These are phyloP conservation scores for Axis porcinus DNA, from an alignment of 2,113 vertebrate genomes.

Conservation along the genomic window DNA sequence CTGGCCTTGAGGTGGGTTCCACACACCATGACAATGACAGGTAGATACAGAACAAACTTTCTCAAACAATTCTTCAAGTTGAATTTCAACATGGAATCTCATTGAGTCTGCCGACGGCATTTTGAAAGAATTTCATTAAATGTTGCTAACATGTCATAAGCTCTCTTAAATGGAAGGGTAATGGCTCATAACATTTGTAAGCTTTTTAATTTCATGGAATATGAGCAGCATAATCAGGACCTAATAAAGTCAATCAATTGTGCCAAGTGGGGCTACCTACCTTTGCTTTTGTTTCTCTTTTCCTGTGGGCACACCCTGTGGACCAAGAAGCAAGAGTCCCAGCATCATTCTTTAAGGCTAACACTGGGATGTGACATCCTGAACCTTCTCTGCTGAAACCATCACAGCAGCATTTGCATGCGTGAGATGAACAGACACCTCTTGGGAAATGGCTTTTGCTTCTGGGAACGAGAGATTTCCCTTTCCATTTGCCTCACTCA, in stretches of 20 bases:
- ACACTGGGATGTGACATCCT: background rate
- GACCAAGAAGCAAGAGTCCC: background rate
- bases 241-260: slow-evolving; percentile 83
- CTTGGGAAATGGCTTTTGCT: background rate
- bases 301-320: slow-evolving; percentile 58
- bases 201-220: slow-evolving; percentile 90
- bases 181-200: slow-evolving; percentile 87
- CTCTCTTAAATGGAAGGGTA: slow-evolving; percentile 85
- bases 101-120: slow-evolving; percentile 77
- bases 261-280: slow-evolving; percentile 77
- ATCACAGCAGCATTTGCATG: background rate
- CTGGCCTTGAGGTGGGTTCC: background rate
- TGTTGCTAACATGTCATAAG: slow-evolving; percentile 85
- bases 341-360: slow-evolving; percentile 48
- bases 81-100: slow-evolving; percentile 73
- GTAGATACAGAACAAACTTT: slow-evolving; percentile 52
- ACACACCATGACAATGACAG: background rate
- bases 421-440: background rate
- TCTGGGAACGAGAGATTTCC: slow-evolving; percentile 30
- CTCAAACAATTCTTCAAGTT: slow-evolving; percentile 50
- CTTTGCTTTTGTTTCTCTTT: slow-evolving; percentile 77
- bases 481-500: slow-evolving; percentile 44
- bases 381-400: background rate
- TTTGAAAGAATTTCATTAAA: slow-evolving; percentile 84
- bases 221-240: slow-evolving; percentile 86